These are phyloP conservation scores for Enteromius treurensis DNA, from an alignment of 2,797 vertebrate species.

Conservation along the genomic window DNA sequence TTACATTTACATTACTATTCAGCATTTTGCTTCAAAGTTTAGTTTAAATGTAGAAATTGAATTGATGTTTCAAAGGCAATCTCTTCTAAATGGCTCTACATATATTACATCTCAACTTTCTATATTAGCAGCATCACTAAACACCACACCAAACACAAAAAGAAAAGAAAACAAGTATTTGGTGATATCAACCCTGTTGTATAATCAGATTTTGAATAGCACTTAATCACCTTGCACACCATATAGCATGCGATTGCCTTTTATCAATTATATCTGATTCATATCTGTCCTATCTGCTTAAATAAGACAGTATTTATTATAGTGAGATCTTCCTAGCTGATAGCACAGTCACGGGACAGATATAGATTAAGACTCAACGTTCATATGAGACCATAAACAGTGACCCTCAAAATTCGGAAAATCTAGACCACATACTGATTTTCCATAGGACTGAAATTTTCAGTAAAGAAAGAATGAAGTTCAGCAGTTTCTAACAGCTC, in stretches of 20 bases:
- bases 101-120: no score
- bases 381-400: background rate
- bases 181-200: constrained; percentile 37
- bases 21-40: background rate
- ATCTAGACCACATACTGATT: background rate
- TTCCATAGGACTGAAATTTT: background rate
- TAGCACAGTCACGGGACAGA: background rate
- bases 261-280: background rate
- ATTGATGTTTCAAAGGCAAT: background rate
- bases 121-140: background rate
- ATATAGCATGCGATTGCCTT: background rate
- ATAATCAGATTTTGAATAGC: constrained; percentile 9
- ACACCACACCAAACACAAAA: background rate
- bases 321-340: background rate
- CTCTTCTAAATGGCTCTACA: background rate
- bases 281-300: background rate
- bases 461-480: background rate
- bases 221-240: background rate
- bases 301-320: background rate
- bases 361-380: background rate
- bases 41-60: background rate
- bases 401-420: background rate
- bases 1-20: no score
- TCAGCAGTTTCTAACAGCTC: background rate
- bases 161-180: background rate